phyloP scores from a whole-genome alignment of 2,113 vertebrate genomes.

The Herpetotheres cachinnans region DNA sequence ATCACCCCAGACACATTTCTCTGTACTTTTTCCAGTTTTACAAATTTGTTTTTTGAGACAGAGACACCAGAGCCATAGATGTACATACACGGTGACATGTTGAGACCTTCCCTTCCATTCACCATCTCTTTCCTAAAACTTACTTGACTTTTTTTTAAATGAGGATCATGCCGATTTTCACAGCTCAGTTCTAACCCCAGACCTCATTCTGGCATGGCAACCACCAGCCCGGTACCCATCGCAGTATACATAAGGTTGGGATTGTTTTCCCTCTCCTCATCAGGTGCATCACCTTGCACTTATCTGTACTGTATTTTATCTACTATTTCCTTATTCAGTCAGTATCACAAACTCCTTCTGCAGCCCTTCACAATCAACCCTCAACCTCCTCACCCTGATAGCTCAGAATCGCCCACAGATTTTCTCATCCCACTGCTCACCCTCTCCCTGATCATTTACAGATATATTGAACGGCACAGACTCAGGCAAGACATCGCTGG shows the following conservation, averaged over 20 bases:
- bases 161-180: neutral
- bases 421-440: neutral
- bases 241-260: neutral
- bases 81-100: neutral
- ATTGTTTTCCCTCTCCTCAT: neutral
- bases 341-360: neutral
- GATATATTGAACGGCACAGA: neutral
- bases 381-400: neutral
- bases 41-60: neutral
- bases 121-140: neutral
- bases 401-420: neutral
- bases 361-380: neutral
- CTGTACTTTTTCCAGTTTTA: neutral
- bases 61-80: neutral
- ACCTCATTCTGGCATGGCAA: neutral
- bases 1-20: neutral
- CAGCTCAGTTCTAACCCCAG: neutral
- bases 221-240: neutral
- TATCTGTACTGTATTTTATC: neutral
- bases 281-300: neutral
- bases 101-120: accelerated
- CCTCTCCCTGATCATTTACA: neutral
- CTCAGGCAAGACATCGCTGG: accelerated
- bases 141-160: neutral
- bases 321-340: neutral